Evolutionary conservation across 2,113 vertebrate species (phyloP).

Genomic region (Osmerus eperlanus): DNA sequence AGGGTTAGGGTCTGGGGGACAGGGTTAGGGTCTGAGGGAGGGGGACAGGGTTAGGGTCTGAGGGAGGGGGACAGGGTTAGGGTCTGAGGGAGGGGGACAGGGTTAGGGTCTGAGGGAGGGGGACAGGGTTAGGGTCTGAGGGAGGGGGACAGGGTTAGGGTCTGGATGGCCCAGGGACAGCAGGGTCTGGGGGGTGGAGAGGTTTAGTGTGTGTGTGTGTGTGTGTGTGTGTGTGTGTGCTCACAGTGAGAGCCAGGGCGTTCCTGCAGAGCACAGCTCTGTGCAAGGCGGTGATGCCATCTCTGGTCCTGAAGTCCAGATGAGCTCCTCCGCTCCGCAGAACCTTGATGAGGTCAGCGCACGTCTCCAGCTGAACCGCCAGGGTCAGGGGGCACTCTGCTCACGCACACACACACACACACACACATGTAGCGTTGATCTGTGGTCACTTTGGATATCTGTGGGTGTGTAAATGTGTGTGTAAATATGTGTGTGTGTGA

Average conservation of each 20-base stretch:
- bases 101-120: not conserved
- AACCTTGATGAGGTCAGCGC: conserved; percentile 83
- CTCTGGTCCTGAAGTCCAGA: conserved; percentile 91
- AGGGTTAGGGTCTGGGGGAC: too few relatives aligned
- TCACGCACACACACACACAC: conserved; percentile 15
- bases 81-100: too few relatives aligned
- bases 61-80: not conserved
- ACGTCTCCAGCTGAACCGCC: conserved; percentile 85
- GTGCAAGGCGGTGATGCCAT: conserved; percentile 91
- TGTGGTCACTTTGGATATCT: not conserved
- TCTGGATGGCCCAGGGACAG: conserved; percentile 76
- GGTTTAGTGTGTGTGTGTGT: not conserved
- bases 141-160: conserved; percentile 67
- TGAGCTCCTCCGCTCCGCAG: conserved; percentile 87
- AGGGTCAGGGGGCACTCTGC: conserved; percentile 92
- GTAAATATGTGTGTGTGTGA: not conserved
- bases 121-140: not conserved
- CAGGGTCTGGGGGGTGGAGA: conserved; percentile 73
- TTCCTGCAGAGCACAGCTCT: conserved; percentile 81
- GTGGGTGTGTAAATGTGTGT: not conserved
- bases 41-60: not conserved
- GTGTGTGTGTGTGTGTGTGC: conserved; percentile 5
- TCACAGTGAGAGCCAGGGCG: conserved; percentile 71
- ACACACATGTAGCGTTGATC: not conserved
- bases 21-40: conserved; percentile 65